phyloP scores from a whole-genome alignment of 2,113 vertebrate genomes.

The Alligator sinensis region DNA sequence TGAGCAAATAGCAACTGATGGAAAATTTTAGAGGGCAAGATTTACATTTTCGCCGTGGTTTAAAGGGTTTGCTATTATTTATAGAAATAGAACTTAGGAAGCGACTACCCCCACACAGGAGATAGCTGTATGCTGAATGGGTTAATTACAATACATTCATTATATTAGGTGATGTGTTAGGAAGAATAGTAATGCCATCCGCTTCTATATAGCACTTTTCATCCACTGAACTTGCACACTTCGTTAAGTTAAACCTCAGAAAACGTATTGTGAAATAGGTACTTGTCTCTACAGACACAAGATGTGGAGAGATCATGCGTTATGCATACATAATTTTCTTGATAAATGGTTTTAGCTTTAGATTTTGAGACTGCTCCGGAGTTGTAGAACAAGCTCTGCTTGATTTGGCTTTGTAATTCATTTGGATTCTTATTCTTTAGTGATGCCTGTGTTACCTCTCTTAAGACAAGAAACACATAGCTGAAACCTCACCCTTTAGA shows the following conservation, averaged over 20 bases:
- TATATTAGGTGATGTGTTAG: neutral
- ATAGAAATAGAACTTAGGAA: neutral
- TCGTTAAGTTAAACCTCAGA: neutral
- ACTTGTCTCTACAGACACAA: neutral
- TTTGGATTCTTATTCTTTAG: neutral
- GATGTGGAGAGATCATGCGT: neutral
- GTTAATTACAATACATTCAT: neutral
- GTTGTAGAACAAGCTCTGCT: neutral
- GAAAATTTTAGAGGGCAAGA: neutral
- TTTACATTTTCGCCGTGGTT: neutral
- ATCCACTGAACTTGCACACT: neutral
- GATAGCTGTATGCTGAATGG: neutral
- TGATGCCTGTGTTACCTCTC: neutral
- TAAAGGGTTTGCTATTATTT: neutral
- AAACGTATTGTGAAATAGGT: neutral
- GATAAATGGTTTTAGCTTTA: neutral
- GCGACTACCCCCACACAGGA: neutral
- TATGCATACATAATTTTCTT: neutral
- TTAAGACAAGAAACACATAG: neutral
- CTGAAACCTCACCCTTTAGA: neutral
- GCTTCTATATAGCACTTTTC: neutral
- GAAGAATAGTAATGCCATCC: neutral
- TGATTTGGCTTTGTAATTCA: neutral
- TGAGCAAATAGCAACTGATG: neutral
- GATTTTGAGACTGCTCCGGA: neutral